Conservation (phyloP, 2,113 vertebrate genomes). For the Tamias sibiricus region DNA sequence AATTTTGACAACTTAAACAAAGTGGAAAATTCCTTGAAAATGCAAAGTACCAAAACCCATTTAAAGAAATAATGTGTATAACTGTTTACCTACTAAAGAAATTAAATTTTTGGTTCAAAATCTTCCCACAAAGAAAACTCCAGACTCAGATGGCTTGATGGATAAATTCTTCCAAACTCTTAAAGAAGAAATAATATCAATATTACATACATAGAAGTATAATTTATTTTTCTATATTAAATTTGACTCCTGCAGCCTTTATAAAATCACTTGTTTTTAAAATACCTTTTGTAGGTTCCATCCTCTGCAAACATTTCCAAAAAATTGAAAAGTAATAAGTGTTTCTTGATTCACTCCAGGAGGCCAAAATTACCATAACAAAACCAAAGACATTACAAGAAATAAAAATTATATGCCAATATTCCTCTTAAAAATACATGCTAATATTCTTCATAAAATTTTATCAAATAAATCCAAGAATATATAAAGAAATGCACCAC, state of each 20-base stretch:
- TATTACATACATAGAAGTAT: background rate
- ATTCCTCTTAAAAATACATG: background rate
- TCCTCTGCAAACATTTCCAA: background rate
- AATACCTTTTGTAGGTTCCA: background rate
- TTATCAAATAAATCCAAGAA: background rate
- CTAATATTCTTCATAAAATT: background rate
- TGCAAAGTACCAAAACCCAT: background rate
- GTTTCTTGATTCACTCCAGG: background rate
- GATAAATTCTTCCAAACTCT: background rate
- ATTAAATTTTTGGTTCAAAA: background rate
- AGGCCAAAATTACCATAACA: background rate
- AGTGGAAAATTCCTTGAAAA: constrained; percentile 20
- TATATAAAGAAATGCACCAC: background rate
- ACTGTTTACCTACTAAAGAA: background rate
- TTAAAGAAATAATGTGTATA: constrained; percentile 10
- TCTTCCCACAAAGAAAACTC: background rate
- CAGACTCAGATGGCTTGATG: background rate
- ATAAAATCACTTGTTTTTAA: background rate
- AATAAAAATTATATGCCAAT: background rate
- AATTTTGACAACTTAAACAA: background rate
- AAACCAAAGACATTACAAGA: background rate
- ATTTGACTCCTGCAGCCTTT: background rate
- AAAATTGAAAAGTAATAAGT: background rate
- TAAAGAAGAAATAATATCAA: constrained; percentile 6
- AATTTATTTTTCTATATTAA: background rate